Evolutionary conservation across 2,888 invertebrate species (phyloP), one percentile per base, ranked within the genome.

Genomic region (Ormyrus nitidulus): DNA sequence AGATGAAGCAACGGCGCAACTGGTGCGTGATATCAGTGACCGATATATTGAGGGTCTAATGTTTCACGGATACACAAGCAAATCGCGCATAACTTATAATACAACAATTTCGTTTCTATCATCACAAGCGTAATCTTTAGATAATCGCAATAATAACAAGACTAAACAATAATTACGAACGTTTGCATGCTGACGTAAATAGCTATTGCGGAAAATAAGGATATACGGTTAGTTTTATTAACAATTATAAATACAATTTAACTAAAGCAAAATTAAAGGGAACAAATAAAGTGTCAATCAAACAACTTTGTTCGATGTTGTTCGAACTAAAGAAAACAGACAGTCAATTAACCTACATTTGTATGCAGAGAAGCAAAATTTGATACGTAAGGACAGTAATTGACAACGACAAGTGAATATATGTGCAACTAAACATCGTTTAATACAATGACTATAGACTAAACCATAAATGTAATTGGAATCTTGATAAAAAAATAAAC

Each of bases 11-110:
- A 65, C 65, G 59, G 19, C 59, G 71, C 58, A 76, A 71, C 9
- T 80, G 65, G 76, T 76, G 80, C 76, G 76, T 80, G 59, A 70
- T 80, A 80, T 80, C 80, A 72, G 71, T 76, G 71, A 76, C 66
- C 80, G 65, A 80, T 56, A 80, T 80, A 59, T 71, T 10, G 56
- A 70, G 75, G 75, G 59, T 48, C 61, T 61, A 73, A 19, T 19
- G 68, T 58, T 74, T 74, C 49, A 64, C 44, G 61, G 62, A 44
- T 70, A 69, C 44, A n/a, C 51, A 34, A 59, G 10, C 19, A 11
- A 62, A 66, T 54, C 4, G 13, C 34, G 34, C 34, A 34, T 34
- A 34, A 34, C 73, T 73, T n/a, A n/a, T n/a, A 73, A 78, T 73
- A 78, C 68, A 68, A 78, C 72, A 62, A 34, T 73, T 73, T 78